Evolutionary conservation across 1,140 invertebrate species (phyloP).

Genomic region (Drosophila rufa): DNA sequence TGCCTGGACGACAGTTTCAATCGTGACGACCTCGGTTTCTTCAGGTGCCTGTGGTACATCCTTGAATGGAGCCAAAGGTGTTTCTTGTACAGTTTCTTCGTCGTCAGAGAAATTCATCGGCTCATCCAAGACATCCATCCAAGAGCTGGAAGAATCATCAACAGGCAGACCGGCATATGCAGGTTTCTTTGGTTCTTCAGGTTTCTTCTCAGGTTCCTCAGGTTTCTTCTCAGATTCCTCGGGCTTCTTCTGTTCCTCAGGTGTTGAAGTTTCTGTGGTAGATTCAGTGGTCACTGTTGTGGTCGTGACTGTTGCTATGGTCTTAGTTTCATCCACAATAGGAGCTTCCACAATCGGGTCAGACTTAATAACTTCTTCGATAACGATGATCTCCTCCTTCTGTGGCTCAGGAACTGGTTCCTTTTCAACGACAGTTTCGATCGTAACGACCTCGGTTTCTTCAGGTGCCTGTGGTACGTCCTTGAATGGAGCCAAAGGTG

Average conservation of each 20-base stretch:
- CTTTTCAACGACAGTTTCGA: not conserved
- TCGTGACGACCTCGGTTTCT: too few species aligned
- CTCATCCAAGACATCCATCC: constrained; percentile 85
- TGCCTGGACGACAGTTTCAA: not conserved
- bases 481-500: too few species aligned
- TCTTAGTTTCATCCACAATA: constrained; percentile 8
- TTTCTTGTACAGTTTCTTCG: constrained; percentile 69
- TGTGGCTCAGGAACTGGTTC: constrained; percentile 1
- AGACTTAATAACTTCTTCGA: not conserved
- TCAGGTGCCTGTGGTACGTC: not conserved
- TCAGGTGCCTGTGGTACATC: not conserved
- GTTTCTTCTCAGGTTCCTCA: constrained; percentile 53
- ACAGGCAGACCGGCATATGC: constrained; percentile 85
- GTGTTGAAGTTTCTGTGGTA: not conserved
- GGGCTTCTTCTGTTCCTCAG: constrained; percentile 15
- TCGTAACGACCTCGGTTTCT: too few species aligned
- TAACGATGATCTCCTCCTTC: not conserved
- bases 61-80: not conserved
- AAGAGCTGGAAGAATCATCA: constrained; percentile 83
- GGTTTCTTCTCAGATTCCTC: constrained; percentile 8
- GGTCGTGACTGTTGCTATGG: not conserved
- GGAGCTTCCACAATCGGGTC: constrained; percentile 3
- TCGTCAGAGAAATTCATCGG: constrained; percentile 86
- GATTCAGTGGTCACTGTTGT: not conserved
- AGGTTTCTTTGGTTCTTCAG: constrained; percentile 46